Conservation (phyloP, 1,140 invertebrate species). For the Diorhabda elongata region DNA sequence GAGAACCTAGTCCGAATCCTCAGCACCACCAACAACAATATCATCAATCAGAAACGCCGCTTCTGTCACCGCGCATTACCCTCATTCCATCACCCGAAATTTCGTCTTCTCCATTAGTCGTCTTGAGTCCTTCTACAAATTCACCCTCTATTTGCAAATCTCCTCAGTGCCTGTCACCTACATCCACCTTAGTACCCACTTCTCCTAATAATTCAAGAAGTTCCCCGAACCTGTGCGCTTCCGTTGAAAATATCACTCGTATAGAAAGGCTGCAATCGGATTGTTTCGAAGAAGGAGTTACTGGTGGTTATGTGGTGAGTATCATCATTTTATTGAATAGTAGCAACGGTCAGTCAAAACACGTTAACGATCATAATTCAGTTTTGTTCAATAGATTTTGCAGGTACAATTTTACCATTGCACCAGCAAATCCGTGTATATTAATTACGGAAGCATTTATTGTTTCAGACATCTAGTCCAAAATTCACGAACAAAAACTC, state of each 20-base stretch:
- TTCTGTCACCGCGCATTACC: conserved; percentile 39
- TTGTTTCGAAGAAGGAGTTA: not conserved
- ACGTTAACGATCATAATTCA: too few species aligned
- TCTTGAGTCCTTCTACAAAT: conserved; percentile 39
- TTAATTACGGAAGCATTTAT: too few species aligned
- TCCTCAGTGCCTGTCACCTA: conserved; percentile 30
- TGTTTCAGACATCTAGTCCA: conserved; percentile 24
- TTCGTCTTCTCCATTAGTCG: conserved; percentile 42
- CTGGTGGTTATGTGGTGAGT: conserved; percentile 7
- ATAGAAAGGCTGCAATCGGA: conserved; percentile 9
- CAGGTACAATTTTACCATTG: too few species aligned
- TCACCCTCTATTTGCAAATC: conserved; percentile 21
- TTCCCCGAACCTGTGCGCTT: conserved; percentile 14
- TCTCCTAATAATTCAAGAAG: conserved; percentile 28
- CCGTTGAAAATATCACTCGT: not conserved
- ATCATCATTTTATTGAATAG: too few species aligned
- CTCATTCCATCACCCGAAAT: conserved; percentile 40
- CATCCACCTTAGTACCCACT: conserved; percentile 32
- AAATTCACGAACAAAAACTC: conserved; percentile 27
- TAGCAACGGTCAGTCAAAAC: too few species aligned
- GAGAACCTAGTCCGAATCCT: conserved; percentile 58
- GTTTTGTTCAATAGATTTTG: too few species aligned
- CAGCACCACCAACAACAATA: conserved; percentile 42
- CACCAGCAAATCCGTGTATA: too few species aligned
- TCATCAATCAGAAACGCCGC: not conserved